Evolutionary conservation across 2,797 vertebrate genomes (phyloP), one percentile per base, ranked within the genome.

Genomic region (Tangara arthus): DNA sequence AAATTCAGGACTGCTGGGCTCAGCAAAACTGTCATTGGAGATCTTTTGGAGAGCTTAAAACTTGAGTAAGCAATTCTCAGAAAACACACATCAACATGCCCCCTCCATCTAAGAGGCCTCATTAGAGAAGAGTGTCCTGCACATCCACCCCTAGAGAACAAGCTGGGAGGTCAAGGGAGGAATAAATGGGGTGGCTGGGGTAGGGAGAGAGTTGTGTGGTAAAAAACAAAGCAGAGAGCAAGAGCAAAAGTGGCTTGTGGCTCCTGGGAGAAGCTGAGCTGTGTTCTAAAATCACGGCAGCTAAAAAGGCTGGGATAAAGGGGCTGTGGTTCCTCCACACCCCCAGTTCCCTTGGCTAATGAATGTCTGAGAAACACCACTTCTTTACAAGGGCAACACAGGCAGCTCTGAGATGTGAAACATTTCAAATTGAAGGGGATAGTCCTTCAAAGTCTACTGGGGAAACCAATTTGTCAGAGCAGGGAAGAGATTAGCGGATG

Each of bases 201-300:
- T 46, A 91, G n/a, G n/a, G 50, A 63, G 20, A 37, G 34, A 59
- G 35, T 22, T 65, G 20, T 69, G 41, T 1, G 12, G 56, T 65
- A 91, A 85, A 86, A 81, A 57, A 57, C n/a, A 84, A 46, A 84
- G 55, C 50, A 92, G 42, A 88, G 82, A 90, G 61, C 50, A 75
- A 88, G 76, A 86, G 32, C 49, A 85, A 42, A 82, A 84, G 46
- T 18, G 78, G 39, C 32, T 75, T 59, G 59, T 59, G 59, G 82
- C 35, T 89, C 53, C 52, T 76, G 35, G 47, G 39, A 93, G 50
- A 57, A 94, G 34, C 57, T 78, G 55, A 92, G 46, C 61, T 57
- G 19, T 57, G 78, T 46, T 94, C 73, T 72, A 85, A 87, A 89
- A 89, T 42, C 63, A 59, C 83, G 92, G 77, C 35, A 83, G 73